phyloP scores from a whole-genome alignment of 2,888 invertebrate genomes.

The Xanthostigma xanthostigma region DNA sequence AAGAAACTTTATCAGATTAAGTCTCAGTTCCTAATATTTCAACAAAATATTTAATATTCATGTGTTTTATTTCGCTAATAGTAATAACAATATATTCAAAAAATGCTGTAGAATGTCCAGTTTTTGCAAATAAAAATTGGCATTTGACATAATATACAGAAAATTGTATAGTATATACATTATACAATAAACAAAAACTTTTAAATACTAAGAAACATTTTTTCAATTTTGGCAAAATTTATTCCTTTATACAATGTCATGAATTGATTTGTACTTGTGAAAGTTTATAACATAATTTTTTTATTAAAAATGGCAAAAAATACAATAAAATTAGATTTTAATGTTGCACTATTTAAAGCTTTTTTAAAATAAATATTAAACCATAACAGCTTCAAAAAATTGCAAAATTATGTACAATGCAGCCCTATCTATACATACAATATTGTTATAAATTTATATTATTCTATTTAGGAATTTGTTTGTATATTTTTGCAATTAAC shows the following conservation, averaged over 20 bases:
- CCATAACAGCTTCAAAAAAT: conserved; percentile 2
- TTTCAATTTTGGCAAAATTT: conserved; percentile 1
- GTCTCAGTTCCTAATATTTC: conserved; percentile 6
- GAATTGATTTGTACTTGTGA: not conserved
- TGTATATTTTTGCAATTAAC: too few relatives aligned
- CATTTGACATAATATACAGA: too few relatives aligned
- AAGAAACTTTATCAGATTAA: not conserved
- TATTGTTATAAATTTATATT: too few relatives aligned
- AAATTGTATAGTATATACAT: not conserved
- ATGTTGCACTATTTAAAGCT: not conserved
- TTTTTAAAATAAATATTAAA: too few relatives aligned
- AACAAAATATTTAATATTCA: conserved; percentile 7
- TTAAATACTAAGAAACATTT: not conserved
- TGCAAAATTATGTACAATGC: conserved; percentile 4
- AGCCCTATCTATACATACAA: not conserved
- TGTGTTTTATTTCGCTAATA: not conserved
- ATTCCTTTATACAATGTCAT: not conserved
- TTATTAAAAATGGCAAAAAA: not conserved
- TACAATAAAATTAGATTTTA: conserved; percentile 4
- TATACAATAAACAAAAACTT: not conserved
- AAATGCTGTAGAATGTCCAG: too few relatives aligned
- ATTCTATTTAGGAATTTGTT: not conserved
- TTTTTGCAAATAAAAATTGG: too few relatives aligned
- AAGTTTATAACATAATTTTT: not conserved
- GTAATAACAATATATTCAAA: too few relatives aligned